These are phyloP conservation scores for Pollachius pollachius DNA, from an alignment of 2,113 vertebrate species.

Conservation along the genomic window DNA sequence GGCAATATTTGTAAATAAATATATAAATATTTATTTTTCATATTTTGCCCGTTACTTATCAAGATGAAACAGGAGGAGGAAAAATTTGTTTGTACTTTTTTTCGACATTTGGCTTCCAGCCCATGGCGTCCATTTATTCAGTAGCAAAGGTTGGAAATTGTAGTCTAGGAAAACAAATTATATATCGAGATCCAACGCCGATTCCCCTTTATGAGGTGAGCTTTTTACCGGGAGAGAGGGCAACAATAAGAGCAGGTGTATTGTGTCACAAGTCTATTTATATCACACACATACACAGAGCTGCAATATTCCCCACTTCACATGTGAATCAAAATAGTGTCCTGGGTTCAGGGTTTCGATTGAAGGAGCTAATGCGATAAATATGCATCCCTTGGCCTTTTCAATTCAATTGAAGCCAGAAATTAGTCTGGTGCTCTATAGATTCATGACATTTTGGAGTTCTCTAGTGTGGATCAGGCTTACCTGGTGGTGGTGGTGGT, in stretches of 20 bases:
- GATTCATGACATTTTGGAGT: constrained; percentile 49
- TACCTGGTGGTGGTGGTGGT: background rate
- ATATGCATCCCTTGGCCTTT: constrained; percentile 62
- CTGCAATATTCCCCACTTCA: constrained; percentile 31
- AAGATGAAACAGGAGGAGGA: constrained; percentile 51
- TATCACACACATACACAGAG: constrained; percentile 17
- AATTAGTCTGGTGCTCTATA: constrained; percentile 24
- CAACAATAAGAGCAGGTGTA: constrained; percentile 39
- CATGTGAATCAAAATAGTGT: constrained; percentile 32
- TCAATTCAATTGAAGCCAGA: constrained; percentile 37
- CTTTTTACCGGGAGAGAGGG: constrained; percentile 40
- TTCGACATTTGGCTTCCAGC: constrained; percentile 32
- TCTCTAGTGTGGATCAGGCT: constrained; percentile 9
- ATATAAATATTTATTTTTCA: constrained; percentile 39
- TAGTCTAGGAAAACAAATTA: constrained; percentile 57
- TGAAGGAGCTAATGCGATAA: constrained; percentile 47
- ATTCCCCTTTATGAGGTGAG: constrained; percentile 43
- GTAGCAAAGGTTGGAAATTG: constrained; percentile 55
- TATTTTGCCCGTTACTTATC: constrained; percentile 44
- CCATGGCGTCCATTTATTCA: constrained; percentile 57
- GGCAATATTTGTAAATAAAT: background rate
- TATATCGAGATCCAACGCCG: constrained; percentile 46
- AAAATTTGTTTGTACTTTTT: constrained; percentile 31
- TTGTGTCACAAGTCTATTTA: constrained; percentile 39
- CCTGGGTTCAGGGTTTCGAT: constrained; percentile 37